Percentiles rank a stretch among this genome's conserved stretches.
These are phyloP conservation scores for Epizoanthus rinbou DNA, from an alignment of 92 coral and sea anemone species.

Conservation along the genomic window DNA sequence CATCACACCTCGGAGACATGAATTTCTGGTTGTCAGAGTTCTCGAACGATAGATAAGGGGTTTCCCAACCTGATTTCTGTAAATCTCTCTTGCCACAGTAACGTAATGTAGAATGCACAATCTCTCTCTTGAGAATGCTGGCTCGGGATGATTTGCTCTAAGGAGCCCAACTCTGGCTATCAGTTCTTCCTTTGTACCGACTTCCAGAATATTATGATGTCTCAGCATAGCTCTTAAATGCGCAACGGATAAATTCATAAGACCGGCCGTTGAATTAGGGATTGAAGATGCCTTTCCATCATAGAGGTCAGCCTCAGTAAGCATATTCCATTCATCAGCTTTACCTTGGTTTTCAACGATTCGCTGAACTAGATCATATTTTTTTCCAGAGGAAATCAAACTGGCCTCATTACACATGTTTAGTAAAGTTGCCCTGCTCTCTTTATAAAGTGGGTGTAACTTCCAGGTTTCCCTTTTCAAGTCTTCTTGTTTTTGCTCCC, in stretches of 20 bases:
- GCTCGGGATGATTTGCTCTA: not conserved
- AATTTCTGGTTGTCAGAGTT: too few relatives aligned
- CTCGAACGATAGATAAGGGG: too few relatives aligned
- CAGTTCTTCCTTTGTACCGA: constrained; percentile 62
- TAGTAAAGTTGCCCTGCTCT: constrained; percentile 39
- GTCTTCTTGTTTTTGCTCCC: constrained; percentile 32
- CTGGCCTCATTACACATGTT: constrained; percentile 41
- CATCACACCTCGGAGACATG: too few relatives aligned
- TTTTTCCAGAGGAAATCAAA: constrained; percentile 46
- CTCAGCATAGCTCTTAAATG: constrained; percentile 55
- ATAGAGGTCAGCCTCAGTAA: constrained; percentile 43
- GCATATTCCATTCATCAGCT: not conserved
- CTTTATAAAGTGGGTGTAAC: constrained; percentile 36
- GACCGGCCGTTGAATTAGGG: constrained; percentile 53
- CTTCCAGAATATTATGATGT: constrained; percentile 36
- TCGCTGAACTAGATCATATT: constrained; percentile 57
- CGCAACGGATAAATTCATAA: constrained; percentile 55
- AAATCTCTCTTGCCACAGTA: too few relatives aligned
- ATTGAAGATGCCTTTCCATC: constrained; percentile 49
- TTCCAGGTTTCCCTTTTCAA: not conserved
- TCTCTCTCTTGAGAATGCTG: constrained; percentile 62
- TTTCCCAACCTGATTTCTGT: too few relatives aligned
- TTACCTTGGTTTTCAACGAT: constrained; percentile 20
- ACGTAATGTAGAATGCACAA: constrained; percentile 50
- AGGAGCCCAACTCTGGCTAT: constrained; percentile 39